phyloP scores from a whole-genome alignment of 2,113 vertebrate species.

The Muntiacus muntjak region DNA sequence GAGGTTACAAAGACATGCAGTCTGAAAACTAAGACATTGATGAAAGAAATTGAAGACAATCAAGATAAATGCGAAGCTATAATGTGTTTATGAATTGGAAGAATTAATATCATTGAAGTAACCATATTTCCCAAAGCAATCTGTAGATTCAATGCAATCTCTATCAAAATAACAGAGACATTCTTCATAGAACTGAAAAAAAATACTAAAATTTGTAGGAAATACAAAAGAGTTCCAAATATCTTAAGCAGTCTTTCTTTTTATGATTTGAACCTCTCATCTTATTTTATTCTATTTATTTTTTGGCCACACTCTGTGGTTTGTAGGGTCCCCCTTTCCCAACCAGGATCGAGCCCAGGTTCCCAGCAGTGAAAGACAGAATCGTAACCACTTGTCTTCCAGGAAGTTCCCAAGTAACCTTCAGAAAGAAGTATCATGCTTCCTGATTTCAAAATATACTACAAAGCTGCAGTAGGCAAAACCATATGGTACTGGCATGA shows the following conservation, averaged over 20 bases:
- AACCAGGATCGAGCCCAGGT: not conserved
- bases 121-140: not conserved
- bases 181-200: not conserved
- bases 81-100: not conserved
- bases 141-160: not conserved
- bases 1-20: no score
- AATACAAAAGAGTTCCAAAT: not conserved
- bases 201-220: not conserved
- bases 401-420: not conserved
- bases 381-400: not conserved
- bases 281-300: not conserved
- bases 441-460: not conserved
- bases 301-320: not conserved
- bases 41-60: no score
- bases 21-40: no score
- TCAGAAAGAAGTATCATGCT: not conserved
- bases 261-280: not conserved
- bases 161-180: not conserved
- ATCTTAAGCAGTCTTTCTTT: not conserved
- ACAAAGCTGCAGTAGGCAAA: not conserved
- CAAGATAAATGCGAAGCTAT: no score
- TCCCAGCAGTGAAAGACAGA: not conserved
- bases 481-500: not conserved
- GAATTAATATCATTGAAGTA: not conserved
- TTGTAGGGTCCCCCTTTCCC: not conserved